Percentiles rank a stretch among this genome's conserved stretches.
phyloP scores from a whole-genome alignment of 2,113 vertebrate species.

The Trichomycterus rosablanca region DNA sequence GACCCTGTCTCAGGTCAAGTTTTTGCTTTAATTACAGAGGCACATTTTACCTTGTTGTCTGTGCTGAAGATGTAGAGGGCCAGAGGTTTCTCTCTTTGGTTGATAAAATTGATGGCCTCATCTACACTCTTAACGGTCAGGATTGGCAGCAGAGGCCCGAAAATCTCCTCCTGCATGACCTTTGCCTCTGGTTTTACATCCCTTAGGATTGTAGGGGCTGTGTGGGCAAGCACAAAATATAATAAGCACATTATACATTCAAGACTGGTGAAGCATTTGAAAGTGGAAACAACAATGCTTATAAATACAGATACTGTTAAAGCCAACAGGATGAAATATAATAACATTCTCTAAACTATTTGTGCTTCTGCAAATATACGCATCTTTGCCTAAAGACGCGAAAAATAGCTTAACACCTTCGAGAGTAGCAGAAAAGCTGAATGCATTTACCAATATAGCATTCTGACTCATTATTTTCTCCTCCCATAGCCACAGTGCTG shows the following conservation, averaged over 20 bases:
- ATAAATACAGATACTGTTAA: too few relatives aligned
- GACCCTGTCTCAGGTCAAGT: not conserved
- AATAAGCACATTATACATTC: too few relatives aligned
- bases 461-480: constrained; percentile 76
- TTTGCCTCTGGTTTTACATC: constrained; percentile 77
- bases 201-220: constrained; percentile 82
- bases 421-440: too few relatives aligned
- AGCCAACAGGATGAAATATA: too few relatives aligned
- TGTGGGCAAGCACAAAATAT: not conserved
- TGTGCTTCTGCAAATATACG: too few relatives aligned
- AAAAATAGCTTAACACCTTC: too few relatives aligned
- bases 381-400: too few relatives aligned
- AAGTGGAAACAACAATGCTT: too few relatives aligned
- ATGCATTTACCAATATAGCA: constrained; percentile 81
- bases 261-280: too few relatives aligned
- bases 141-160: constrained; percentile 88
- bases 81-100: constrained; percentile 83
- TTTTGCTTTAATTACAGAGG: not conserved
- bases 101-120: constrained; percentile 87
- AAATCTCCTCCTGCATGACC: constrained; percentile 96
- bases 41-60: constrained; percentile 71
- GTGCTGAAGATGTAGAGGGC: constrained; percentile 83
- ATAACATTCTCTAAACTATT: too few relatives aligned
- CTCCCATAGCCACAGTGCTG: constrained; percentile 75
- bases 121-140: constrained; percentile 67